phyloP scores from a whole-genome alignment of 2,113 vertebrate species.

The Oreochromis niloticus region DNA sequence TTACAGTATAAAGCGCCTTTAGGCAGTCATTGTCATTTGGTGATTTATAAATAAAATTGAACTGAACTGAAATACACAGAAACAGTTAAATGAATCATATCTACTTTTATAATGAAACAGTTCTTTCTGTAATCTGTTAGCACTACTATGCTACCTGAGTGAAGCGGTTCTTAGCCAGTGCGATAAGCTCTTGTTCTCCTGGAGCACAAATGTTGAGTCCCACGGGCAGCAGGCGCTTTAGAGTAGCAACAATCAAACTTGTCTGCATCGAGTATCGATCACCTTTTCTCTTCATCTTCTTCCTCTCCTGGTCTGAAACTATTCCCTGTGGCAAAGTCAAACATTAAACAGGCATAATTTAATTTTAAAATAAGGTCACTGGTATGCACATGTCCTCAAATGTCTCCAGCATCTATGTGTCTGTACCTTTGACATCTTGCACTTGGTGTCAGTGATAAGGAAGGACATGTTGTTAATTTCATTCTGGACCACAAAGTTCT shows the following conservation, averaged over 20 bases:
- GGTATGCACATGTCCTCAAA: neutral
- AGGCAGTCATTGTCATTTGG: neutral
- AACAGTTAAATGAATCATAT: neutral
- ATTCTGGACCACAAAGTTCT: conserved; percentile 97
- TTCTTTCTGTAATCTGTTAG: neutral
- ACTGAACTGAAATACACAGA: neutral
- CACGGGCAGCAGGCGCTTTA: conserved; percentile 88
- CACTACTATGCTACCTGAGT: conserved; percentile 70
- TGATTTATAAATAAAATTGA: neutral
- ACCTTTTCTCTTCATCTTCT: conserved; percentile 91
- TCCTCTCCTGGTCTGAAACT: conserved; percentile 92
- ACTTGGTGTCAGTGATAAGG: conserved; percentile 93
- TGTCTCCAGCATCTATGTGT: neutral
- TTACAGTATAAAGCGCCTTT: neutral
- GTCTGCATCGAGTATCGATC: conserved; percentile 93
- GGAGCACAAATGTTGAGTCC: conserved; percentile 93
- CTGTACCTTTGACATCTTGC: conserved; percentile 94
- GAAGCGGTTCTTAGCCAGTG: conserved; percentile 87
- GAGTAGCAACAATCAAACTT: conserved; percentile 88
- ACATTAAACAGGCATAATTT: conserved; percentile 9
- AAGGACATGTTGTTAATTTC: conserved; percentile 99
- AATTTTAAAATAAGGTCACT: neutral
- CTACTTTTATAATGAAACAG: neutral
- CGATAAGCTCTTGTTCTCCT: conserved; percentile 92
- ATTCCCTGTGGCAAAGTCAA: too few relatives aligned